These are phyloP conservation scores for Strigamia crassipes DNA, from an alignment of 2,888 invertebrate genomes.

Conservation along the genomic window DNA sequence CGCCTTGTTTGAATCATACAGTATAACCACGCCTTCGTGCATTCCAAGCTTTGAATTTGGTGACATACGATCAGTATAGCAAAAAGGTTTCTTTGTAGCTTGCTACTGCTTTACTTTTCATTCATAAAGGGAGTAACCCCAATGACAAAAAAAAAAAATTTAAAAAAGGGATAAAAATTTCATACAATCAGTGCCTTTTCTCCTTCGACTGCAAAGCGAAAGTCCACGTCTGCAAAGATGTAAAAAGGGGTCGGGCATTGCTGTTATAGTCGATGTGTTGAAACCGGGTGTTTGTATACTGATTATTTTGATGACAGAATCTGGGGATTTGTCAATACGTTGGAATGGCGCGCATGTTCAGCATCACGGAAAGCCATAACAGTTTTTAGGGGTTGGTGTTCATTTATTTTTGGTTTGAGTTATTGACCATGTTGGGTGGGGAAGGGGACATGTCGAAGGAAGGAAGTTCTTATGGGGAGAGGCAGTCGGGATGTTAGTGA, in stretches of 20 bases:
- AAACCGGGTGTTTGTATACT: not conserved
- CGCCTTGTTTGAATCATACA: constrained; percentile 32
- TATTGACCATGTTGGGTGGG: constrained; percentile 37
- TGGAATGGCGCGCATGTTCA: constrained; percentile 29
- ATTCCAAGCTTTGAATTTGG: constrained; percentile 18
- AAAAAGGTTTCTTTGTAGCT: not conserved
- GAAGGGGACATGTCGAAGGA: constrained; percentile 17
- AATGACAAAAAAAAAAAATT: not conserved
- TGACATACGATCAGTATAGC: constrained; percentile 8
- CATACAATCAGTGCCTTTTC: not conserved
- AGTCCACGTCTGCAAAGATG: too few relatives aligned
- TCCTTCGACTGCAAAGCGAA: not conserved
- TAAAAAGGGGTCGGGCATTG: not conserved
- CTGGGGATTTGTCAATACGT: not conserved
- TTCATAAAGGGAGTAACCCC: constrained; percentile 25
- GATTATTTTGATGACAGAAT: not conserved
- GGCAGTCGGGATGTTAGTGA: constrained; percentile 31
- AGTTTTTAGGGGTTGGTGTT: constrained; percentile 8
- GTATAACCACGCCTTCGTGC: constrained; percentile 15
- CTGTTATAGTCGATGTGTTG: not conserved
- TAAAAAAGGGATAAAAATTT: constrained; percentile 1
- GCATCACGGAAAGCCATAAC: not conserved
- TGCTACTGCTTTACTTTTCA: constrained; percentile 33
- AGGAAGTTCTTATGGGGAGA: constrained; percentile 30
- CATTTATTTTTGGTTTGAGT: constrained; percentile 27